Evolutionary conservation across 2,888 invertebrate species (phyloP), one percentile per base, ranked within the genome.

Genomic region (Sphaerophoria taeniata): DNA sequence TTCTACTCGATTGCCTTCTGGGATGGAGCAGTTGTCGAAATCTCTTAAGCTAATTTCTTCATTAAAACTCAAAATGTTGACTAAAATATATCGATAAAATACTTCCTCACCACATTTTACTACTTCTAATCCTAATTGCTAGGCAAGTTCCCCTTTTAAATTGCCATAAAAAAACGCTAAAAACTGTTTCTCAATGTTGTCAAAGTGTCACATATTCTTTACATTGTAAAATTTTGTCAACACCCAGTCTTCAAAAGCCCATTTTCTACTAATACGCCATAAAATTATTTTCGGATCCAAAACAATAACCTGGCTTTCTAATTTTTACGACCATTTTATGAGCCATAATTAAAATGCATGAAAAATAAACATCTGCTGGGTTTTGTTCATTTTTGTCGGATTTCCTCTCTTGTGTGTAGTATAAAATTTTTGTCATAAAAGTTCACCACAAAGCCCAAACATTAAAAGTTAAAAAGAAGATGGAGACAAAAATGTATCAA

Each of bases 261-360:
- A 67, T 31, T 51, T 39, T n/a, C n/a, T 3, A 43, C 31, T 53
- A 67, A 53, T 53, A 14, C 51, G 0, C 5, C 51, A 31, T 67
- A 39, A 31, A 31, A 67, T 43, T 14, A 34, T 49, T 61, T 24
- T 9, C 2, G 16, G 24, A 45, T 61, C 36, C 31, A 39, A 53
- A 51, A 51, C n/a, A 9, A 67, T 67, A 24, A 16, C 4, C n/a
- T 12, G 9, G 24, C 24, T 11, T 6, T 16, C 43, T 14, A 6
- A 36, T 6, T 67, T 67, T 67, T 11, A 67, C 39, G 67, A 67
- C 67, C 53, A 53, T 39, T 67, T 67, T 67, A 67, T 53, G 39
- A 39, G 0, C n/a, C 43, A 39, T 39, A 53, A 67, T 67, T 39
- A 67, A 67, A 67, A 67, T 67, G 53, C 53, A 53, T 31, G 39